Evolutionary conservation across 37 sponge, comb jelly and placozoan genomes (phyloP).

Genomic region (Cliona cf. orientalis): DNA sequence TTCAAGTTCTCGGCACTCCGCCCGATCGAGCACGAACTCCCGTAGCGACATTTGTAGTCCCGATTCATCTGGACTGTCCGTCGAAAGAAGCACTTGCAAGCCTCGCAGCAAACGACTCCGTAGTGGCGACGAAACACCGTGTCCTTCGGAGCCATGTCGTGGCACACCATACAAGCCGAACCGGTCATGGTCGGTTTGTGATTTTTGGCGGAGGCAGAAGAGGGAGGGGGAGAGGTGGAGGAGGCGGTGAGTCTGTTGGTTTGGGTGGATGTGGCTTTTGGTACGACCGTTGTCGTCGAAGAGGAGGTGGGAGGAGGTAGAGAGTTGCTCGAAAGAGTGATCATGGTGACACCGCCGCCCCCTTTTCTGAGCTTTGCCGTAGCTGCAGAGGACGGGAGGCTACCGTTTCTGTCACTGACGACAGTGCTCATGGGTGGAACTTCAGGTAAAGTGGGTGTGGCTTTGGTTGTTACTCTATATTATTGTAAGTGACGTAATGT

Average conservation of each 20-base stretch:
- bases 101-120: slow-evolving; percentile 93
- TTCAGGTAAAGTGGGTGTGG: too few relatives aligned
- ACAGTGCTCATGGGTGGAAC: too few relatives aligned
- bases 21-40: slow-evolving; percentile 71
- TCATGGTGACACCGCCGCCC: too few relatives aligned
- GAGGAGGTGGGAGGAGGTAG: too few relatives aligned
- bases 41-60: slow-evolving; percentile 88
- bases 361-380: too few relatives aligned
- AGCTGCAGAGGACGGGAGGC: too few relatives aligned
- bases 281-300: too few relatives aligned
- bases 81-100: slow-evolving; percentile 96
- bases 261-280: not conserved
- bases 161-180: slow-evolving; percentile 79
- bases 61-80: slow-evolving; percentile 91
- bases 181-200: slow-evolving; percentile 17
- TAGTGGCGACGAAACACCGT: slow-evolving; percentile 79
- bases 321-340: too few relatives aligned
- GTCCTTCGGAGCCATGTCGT: slow-evolving; percentile 50
- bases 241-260: too few relatives aligned
- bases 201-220: not conserved
- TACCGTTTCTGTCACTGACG: too few relatives aligned
- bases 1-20: slow-evolving; percentile 67
- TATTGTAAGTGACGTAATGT: too few relatives aligned
- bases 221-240: slow-evolving; percentile 1
- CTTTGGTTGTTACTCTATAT: too few relatives aligned